phyloP scores from a whole-genome alignment of 2,113 vertebrate species.

The Chloroceryle aenea region DNA sequence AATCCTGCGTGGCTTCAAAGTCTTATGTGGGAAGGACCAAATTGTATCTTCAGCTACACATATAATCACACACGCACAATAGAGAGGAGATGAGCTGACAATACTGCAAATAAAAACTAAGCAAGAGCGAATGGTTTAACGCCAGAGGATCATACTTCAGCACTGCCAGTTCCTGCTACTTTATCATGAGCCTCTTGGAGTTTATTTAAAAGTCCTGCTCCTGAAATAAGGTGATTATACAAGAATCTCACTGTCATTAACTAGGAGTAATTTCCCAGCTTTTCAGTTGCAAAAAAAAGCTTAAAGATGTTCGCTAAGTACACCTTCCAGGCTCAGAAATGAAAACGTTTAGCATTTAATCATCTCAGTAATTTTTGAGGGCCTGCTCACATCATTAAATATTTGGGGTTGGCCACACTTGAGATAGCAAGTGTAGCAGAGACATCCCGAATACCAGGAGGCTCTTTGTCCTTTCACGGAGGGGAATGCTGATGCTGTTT shows the following conservation, averaged over 20 bases:
- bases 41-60: neutral
- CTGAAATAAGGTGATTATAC: slow-evolving; percentile 40
- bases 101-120: slow-evolving; percentile 62
- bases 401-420: neutral
- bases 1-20: neutral
- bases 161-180: neutral
- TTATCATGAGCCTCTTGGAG: neutral
- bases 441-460: neutral
- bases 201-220: slow-evolving; percentile 45
- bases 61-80: neutral
- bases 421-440: neutral
- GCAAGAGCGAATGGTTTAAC: slow-evolving; percentile 31
- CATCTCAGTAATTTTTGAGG: slow-evolving; percentile 4
- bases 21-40: neutral
- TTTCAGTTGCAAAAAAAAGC: slow-evolving; percentile 20
- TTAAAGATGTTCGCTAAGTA: neutral
- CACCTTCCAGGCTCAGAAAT: slow-evolving; percentile 42
- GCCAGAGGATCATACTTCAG: neutral
- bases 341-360: slow-evolving; percentile 9
- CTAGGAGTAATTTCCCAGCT: slow-evolving; percentile 28
- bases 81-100: slow-evolving; percentile 18
- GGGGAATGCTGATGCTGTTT: neutral
- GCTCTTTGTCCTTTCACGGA: neutral
- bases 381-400: neutral
- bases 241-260: slow-evolving; percentile 37